These are phyloP conservation scores for Volucella inanis DNA, from an alignment of 2,888 invertebrate species.

Conservation along the genomic window DNA sequence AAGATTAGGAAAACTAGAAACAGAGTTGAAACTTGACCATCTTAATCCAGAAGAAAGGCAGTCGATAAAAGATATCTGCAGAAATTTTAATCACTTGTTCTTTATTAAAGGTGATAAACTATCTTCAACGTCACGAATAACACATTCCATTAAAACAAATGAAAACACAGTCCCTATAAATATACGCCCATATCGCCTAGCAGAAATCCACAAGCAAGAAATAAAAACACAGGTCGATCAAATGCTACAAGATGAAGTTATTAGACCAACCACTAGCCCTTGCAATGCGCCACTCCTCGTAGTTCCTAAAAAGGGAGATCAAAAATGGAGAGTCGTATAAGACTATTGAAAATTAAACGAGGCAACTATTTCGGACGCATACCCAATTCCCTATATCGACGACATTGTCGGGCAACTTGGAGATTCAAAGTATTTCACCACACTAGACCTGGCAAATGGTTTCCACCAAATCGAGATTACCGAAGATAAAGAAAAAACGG, in stretches of 20 bases:
- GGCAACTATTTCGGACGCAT: constrained; percentile 15
- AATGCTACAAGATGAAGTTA: constrained; percentile 8
- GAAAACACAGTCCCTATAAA: background rate
- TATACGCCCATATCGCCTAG: constrained; percentile 12
- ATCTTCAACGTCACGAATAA: too few relatives aligned
- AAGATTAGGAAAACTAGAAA: too few relatives aligned
- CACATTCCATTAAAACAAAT: background rate
- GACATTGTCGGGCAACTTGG: constrained; percentile 16
- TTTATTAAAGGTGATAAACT: too few relatives aligned
- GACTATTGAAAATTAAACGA: constrained; percentile 20
- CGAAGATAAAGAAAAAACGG: constrained; percentile 29
- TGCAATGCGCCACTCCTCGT: constrained; percentile 7
- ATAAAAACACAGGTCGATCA: constrained; percentile 3
- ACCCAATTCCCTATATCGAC: constrained; percentile 8
- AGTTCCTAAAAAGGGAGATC: constrained; percentile 16
- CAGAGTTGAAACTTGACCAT: too few relatives aligned
- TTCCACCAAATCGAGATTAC: constrained; percentile 25
- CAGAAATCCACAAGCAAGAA: constrained; percentile 6
- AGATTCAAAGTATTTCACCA: constrained; percentile 18
- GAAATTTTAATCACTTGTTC: constrained; percentile 16
- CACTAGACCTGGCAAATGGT: constrained; percentile 8
- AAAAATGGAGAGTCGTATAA: constrained; percentile 27
- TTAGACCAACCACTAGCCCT: constrained; percentile 18
- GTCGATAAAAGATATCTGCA: too few relatives aligned
- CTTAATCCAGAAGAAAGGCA: constrained; percentile 10